Evolutionary conservation across 1,140 invertebrate genomes (phyloP).

Genomic region (Sminthurides bifidus): DNA sequence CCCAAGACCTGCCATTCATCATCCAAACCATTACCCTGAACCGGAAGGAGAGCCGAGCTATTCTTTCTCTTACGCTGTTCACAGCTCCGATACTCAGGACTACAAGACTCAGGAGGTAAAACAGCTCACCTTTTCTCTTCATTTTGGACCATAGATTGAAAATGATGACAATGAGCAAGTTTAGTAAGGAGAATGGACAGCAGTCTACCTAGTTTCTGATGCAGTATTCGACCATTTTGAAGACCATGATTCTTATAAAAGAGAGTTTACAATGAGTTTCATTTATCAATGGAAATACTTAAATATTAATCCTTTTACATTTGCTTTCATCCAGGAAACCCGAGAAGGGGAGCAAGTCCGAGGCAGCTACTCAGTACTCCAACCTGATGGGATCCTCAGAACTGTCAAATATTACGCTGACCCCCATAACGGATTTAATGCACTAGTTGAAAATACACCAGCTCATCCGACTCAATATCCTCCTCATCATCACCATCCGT

Average conservation of each 20-base stretch:
- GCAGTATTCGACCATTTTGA: neutral
- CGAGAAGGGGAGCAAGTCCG: slow-evolving; percentile 42
- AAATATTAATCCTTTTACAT: neutral
- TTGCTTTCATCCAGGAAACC: slow-evolving; percentile 36
- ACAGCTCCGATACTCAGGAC: slow-evolving; percentile 1
- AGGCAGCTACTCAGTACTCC: slow-evolving; percentile 39
- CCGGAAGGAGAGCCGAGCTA: neutral
- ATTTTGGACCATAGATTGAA: neutral
- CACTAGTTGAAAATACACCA: slow-evolving; percentile 25
- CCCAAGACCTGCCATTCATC: neutral
- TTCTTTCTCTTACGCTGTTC: neutral
- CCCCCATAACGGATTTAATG: slow-evolving; percentile 29
- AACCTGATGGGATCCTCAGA: slow-evolving; percentile 29
- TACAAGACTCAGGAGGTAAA: neutral
- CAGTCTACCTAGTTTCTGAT: neutral
- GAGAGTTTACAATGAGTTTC: too few relatives aligned
- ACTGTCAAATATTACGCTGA: slow-evolving; percentile 29
- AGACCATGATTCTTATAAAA: too few relatives aligned
- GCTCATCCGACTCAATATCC: neutral
- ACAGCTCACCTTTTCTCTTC: neutral
- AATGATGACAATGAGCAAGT: too few relatives aligned
- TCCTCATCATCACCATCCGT: neutral
- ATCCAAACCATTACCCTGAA: neutral
- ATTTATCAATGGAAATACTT: neutral
- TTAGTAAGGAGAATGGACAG: too few relatives aligned